Conservation (phyloP, 1,140 invertebrate species). For the Harpegnathos saltator region DNA sequence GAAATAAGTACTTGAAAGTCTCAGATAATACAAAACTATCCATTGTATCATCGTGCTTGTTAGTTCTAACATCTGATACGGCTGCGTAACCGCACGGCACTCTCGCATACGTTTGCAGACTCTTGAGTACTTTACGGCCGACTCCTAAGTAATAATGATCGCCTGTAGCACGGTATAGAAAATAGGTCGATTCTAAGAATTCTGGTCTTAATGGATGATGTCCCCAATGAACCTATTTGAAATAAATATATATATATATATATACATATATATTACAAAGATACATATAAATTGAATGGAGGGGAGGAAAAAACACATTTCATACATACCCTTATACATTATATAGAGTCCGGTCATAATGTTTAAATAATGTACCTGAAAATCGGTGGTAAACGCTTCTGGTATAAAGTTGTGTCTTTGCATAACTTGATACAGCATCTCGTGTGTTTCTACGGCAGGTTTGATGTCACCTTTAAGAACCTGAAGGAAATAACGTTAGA, state of each 20-base stretch:
- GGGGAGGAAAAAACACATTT: neutral
- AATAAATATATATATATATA: no score
- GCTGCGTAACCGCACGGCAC: constrained; percentile 99
- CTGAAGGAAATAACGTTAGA: constrained; percentile 81
- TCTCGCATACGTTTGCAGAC: constrained; percentile 95
- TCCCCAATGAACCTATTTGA: constrained; percentile 96
- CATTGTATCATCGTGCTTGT: constrained; percentile 97
- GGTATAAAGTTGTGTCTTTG: constrained; percentile 99
- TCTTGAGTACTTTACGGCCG: constrained; percentile 95
- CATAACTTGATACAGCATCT: constrained; percentile 98
- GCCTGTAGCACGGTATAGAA: constrained; percentile 96
- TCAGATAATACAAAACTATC: constrained; percentile 99
- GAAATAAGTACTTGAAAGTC: constrained; percentile 98
- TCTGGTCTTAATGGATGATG: constrained; percentile 98
- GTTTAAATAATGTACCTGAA: constrained; percentile 88
- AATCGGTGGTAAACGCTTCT: constrained; percentile 98
- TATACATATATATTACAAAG: neutral
- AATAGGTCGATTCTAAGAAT: constrained; percentile 99
- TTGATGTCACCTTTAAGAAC: constrained; percentile 97
- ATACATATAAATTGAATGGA: neutral
- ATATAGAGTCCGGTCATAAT: neutral
- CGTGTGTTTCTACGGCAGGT: constrained; percentile 98
- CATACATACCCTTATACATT: no score
- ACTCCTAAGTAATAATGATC: constrained; percentile 98
- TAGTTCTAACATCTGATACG: constrained; percentile 97